Evolutionary conservation across 2,797 vertebrate genomes (phyloP).

Genomic region (Florisuga fusca): DNA sequence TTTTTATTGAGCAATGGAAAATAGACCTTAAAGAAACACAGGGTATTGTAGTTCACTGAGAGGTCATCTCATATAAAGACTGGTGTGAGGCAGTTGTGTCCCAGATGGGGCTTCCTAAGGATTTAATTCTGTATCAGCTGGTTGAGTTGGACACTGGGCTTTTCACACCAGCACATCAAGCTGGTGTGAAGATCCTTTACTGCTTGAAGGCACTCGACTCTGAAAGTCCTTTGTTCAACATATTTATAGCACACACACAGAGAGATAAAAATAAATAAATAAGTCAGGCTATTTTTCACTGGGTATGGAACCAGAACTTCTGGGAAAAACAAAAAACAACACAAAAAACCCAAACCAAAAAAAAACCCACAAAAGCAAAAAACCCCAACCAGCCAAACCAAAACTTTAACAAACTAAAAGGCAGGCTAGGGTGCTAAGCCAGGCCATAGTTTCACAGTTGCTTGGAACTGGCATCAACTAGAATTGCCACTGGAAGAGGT

Average conservation of each 20-base stretch:
- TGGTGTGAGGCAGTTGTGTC: not conserved
- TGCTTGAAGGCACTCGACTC: not conserved
- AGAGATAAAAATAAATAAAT: not conserved
- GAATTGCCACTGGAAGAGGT: not conserved
- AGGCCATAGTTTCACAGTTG: not conserved
- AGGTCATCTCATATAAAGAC: not conserved
- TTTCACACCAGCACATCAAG: not conserved
- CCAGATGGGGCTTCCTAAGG: not conserved
- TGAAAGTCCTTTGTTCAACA: not conserved
- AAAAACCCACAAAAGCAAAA: not conserved
- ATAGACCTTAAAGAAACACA: constrained; percentile 14
- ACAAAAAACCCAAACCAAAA: too few species aligned
- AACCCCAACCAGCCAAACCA: not conserved
- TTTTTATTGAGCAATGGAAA: constrained; percentile 22
- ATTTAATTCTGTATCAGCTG: not conserved
- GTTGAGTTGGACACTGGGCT: not conserved
- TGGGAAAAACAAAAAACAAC: rapidly evolving
- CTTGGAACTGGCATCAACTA: not conserved
- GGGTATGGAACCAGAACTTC: not conserved
- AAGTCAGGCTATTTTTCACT: not conserved
- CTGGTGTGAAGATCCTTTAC: not conserved
- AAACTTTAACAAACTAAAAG: not conserved
- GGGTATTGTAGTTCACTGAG: not conserved
- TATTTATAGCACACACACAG: not conserved
- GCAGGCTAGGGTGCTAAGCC: not conserved